Percentiles rank a stretch among this genome's conserved stretches.
These are phyloP conservation scores for Amorpha juglandis DNA, from an alignment of 2,888 invertebrate genomes.

Conservation along the genomic window DNA sequence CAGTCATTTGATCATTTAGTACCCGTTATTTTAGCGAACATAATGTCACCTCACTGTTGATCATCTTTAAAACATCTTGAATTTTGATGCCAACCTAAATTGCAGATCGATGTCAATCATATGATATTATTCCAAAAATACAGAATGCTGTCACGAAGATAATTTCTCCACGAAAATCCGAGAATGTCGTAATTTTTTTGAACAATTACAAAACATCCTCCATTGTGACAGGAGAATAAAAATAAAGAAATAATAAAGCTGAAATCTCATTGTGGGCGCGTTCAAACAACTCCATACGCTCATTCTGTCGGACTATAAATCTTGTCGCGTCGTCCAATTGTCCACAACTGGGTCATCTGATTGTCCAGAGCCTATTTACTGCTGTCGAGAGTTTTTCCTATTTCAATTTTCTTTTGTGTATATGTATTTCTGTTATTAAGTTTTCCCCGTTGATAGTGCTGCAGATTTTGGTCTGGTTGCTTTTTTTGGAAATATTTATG, in stretches of 20 bases:
- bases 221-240: constrained; percentile 7
- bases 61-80: no score
- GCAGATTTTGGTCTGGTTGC: no score
- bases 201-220: constrained; percentile 12
- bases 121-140: no score
- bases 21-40: no score
- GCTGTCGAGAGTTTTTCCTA: constrained; percentile 67
- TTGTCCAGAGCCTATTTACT: constrained; percentile 74
- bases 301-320: constrained; percentile 61
- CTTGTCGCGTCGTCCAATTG: constrained; percentile 71
- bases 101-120: no score
- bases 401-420: constrained; percentile 75
- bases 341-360: constrained; percentile 77
- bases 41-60: no score
- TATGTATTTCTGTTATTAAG: constrained; percentile 51
- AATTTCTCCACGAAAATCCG: no score
- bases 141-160: no score
- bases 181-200: neutral
- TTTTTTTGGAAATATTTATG: no score
- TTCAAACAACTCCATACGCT: constrained; percentile 40
- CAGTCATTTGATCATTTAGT: no score
- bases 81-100: no score
- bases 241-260: constrained; percentile 36
- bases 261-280: constrained; percentile 47
- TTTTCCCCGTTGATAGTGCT: constrained; percentile 42